phyloP scores from a whole-genome alignment of 2,797 vertebrate species.

The Gouania willdenowi region DNA sequence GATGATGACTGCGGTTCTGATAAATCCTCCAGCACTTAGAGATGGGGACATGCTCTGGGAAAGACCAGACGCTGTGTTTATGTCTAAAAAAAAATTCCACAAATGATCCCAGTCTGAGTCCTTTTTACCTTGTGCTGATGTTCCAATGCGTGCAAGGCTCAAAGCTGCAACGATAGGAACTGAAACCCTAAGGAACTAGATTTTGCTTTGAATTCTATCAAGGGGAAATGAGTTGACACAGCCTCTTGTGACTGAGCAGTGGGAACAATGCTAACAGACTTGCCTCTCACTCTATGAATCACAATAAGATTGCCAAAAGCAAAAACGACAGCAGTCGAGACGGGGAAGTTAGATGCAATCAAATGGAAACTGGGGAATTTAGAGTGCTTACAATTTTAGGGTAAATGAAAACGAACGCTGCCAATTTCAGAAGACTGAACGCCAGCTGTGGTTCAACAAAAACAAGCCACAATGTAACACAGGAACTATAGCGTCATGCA shows the following conservation, averaged over 20 bases:
- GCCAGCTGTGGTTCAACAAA: conserved; percentile 41
- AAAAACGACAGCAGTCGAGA: background rate
- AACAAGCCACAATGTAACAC: conserved; percentile 7
- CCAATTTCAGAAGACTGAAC: conserved; percentile 21
- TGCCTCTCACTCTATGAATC: conserved; percentile 14
- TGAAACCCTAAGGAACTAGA: background rate
- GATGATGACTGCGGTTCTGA: conserved; percentile 36
- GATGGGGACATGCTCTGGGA: background rate
- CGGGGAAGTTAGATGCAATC: conserved; percentile 9
- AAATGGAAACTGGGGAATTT: conserved; percentile 8
- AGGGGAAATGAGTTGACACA: conserved; percentile 26
- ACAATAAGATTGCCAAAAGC: conserved; percentile 3
- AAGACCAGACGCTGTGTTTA: background rate
- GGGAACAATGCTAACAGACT: conserved; percentile 19
- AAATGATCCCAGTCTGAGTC: conserved; percentile 3
- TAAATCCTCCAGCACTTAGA: conserved; percentile 35
- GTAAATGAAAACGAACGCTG: conserved; percentile 26
- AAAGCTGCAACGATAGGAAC: conserved; percentile 5
- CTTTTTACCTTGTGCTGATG: conserved; percentile 3
- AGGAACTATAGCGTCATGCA: conserved; percentile 19
- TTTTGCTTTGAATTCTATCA: conserved; percentile 27
- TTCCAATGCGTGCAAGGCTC: conserved; percentile 7
- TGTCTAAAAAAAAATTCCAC: background rate
- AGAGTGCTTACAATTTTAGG: conserved; percentile 19
- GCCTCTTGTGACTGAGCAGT: conserved; percentile 6